Evolutionary conservation across 2,888 invertebrate genomes (phyloP), one percentile per base, ranked within the genome.

Genomic region (Stenodema calcarata): DNA sequence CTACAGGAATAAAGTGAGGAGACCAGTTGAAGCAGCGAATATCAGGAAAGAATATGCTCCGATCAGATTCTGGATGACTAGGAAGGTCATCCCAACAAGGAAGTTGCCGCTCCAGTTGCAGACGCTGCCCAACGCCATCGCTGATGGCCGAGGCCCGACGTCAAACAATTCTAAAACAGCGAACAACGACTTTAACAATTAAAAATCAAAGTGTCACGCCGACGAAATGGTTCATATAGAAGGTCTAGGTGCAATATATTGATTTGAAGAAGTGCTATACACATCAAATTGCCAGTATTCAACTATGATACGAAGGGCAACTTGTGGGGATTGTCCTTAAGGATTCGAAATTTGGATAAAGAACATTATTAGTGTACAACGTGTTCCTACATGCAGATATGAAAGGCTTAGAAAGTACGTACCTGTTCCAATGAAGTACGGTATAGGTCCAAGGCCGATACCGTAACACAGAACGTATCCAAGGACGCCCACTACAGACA

Each of bases 51-150:
- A 95, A 89, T 93, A 94, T 1, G 95, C 92, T 0, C 95, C 95
- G 88, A 96, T 93, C 42, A 91, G 89, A 18, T 91, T 91, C 88
- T 95, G 92, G 90, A 96, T 90, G 14, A 92, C 91, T 11, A 95
- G 95, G 91, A 97, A 96, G 27, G 93, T 92, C 93, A 97, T 94
- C 44, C 95, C 97, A 88, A 98, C 95, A 7, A 96, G 90, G 91
- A 98, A 96, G 92, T 98, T 98, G 73, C 96, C 96, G 0, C 93
- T 93, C 97, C 98, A 98, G 91, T 97, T 98, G 87, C 94, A 93
- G 89, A 96, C 93, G 88, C 96, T 96, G 69, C 97, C 97, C 91
- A 96, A 92, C 76, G 97, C 94, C 96, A 97, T 97, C 82, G 96
- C 96, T 27, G 94, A 94, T 0, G 96, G 94, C n/a, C 96, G 93